These are phyloP conservation scores for Belgica antarctica DNA, from an alignment of 2,888 invertebrate species.

Conservation along the genomic window DNA sequence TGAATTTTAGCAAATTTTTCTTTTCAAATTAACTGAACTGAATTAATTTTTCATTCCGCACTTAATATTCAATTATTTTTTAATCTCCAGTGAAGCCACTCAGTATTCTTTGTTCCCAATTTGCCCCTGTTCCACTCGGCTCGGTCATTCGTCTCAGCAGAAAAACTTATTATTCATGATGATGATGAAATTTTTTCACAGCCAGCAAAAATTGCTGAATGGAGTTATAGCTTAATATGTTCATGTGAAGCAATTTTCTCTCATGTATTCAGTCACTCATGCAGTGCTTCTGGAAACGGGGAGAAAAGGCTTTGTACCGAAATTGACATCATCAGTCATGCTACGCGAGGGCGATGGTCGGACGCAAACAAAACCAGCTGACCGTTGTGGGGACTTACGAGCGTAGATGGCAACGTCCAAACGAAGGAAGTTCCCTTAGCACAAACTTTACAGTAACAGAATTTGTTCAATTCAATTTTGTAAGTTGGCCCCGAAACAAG, in stretches of 20 bases:
- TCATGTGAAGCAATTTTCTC: constrained; percentile 1
- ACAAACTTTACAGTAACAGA: no score
- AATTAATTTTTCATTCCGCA: no score
- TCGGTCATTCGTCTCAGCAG: neutral
- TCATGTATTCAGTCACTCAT: neutral
- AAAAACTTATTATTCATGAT: constrained; percentile 29
- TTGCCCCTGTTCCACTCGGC: neutral
- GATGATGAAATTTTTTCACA: constrained; percentile 22
- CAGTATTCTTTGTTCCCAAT: neutral
- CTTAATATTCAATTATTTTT: constrained; percentile 22
- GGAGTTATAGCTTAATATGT: constrained; percentile 30
- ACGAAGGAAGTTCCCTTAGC: no score
- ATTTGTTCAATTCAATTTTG: no score
- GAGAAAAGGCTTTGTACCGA: neutral
- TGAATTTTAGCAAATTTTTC: no score
- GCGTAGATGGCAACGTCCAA: no score
- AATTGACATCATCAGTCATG: constrained; percentile 19
- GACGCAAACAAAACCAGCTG: no score
- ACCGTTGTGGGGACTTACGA: no score
- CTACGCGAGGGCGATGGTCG: no score
- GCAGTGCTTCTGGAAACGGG: neutral
- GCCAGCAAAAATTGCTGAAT: constrained; percentile 1
- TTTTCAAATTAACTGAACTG: no score
- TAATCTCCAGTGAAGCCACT: constrained; percentile 1
- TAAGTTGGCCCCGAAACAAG: no score